phyloP scores from a whole-genome alignment of 2,888 invertebrate genomes.

The Lordiphosa fenestrarum region DNA sequence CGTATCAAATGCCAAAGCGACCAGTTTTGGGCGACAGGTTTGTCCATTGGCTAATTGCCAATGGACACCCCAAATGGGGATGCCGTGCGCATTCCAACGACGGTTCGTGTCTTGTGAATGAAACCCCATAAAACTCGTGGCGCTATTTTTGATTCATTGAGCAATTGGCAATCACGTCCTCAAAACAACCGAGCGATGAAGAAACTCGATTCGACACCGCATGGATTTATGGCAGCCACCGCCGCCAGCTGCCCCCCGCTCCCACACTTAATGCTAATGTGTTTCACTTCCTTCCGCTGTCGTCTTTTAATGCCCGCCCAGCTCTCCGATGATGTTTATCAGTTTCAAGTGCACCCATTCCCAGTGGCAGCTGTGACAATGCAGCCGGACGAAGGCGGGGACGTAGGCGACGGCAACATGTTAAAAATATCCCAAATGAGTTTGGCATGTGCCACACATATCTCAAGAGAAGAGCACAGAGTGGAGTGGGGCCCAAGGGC shows the following conservation, averaged over 20 bases:
- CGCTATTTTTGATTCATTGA: constrained; percentile 61
- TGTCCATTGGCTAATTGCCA: constrained; percentile 34
- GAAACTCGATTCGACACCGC: constrained; percentile 4
- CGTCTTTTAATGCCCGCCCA: constrained; percentile 11
- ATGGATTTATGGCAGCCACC: constrained; percentile 5
- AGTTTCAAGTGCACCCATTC: constrained; percentile 55
- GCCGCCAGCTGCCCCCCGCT: constrained; percentile 16
- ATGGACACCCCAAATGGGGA: constrained; percentile 18
- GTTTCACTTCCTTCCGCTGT: constrained; percentile 64
- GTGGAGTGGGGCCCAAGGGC: too few relatives aligned
- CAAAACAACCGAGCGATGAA: neutral
- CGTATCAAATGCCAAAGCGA: constrained; percentile 62
- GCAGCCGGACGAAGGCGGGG: constrained; percentile 5
- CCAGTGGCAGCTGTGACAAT: constrained; percentile 16
- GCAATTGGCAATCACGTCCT: constrained; percentile 59
- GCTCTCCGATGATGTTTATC: constrained; percentile 33
- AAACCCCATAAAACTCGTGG: constrained; percentile 20
- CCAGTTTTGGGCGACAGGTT: constrained; percentile 44
- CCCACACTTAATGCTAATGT: constrained; percentile 33
- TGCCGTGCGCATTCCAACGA: constrained; percentile 40
- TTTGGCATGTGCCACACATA: constrained; percentile 64
- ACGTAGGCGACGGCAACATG: constrained; percentile 6
- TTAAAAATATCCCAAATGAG: constrained; percentile 65
- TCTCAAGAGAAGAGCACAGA: constrained; percentile 7
- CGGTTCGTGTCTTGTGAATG: constrained; percentile 1